Evolutionary conservation across 2,888 invertebrate genomes (phyloP).

Genomic region (Tachystola acroxantha): DNA sequence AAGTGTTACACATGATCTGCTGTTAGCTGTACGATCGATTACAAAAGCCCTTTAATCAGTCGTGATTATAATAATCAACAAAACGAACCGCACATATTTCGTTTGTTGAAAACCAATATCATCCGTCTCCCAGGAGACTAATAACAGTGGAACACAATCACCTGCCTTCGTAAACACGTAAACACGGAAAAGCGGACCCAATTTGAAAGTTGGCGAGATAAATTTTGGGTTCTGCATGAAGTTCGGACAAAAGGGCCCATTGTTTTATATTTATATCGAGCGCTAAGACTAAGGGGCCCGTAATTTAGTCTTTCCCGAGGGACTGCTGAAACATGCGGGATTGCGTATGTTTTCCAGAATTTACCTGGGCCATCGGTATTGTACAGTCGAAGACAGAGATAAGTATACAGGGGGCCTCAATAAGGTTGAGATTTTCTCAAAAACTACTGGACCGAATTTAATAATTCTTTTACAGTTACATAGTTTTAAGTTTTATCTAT

Average conservation of each 20-base stretch:
- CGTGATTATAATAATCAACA: too few relatives aligned
- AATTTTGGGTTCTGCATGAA: constrained; percentile 24
- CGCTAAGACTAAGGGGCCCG: constrained; percentile 39
- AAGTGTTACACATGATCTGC: too few relatives aligned
- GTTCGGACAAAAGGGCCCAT: constrained; percentile 43
- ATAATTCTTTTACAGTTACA: too few relatives aligned
- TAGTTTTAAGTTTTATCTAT: too few relatives aligned
- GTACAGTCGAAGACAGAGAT: constrained; percentile 3
- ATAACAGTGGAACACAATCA: constrained; percentile 5
- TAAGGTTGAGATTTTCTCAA: too few relatives aligned
- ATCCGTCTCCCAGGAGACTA: not conserved
- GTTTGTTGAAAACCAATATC: not conserved
- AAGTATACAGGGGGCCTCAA: too few relatives aligned
- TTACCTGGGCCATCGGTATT: constrained; percentile 5
- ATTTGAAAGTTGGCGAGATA: constrained; percentile 9
- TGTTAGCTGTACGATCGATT: too few relatives aligned
- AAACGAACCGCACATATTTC: too few relatives aligned
- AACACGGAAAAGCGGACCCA: constrained; percentile 4
- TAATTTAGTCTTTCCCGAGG: constrained; percentile 23
- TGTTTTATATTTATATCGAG: constrained; percentile 54
- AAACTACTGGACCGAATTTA: too few relatives aligned
- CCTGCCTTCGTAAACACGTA: constrained; percentile 5
- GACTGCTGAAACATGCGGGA: constrained; percentile 17
- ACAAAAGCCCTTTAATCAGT: too few relatives aligned
- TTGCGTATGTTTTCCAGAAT: constrained; percentile 15